These are phyloP conservation scores for Petromus typicus DNA, from an alignment of 2,113 vertebrate species.

Conservation along the genomic window DNA sequence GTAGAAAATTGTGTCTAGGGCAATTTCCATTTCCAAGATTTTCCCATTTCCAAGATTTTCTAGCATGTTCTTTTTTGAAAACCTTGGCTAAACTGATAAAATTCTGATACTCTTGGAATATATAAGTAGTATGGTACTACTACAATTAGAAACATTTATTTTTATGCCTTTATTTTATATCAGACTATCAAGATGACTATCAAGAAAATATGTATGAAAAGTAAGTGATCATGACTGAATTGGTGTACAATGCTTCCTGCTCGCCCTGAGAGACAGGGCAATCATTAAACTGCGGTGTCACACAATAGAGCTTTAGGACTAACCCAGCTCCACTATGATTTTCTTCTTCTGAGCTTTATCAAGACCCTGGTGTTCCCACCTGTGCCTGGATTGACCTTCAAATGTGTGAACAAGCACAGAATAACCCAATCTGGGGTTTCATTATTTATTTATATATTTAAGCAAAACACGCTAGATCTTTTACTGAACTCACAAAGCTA, in stretches of 20 bases:
- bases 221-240: not conserved
- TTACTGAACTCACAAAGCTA: not conserved
- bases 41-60: not conserved
- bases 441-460: not conserved
- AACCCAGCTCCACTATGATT: conserved; percentile 87
- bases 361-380: conserved; percentile 87
- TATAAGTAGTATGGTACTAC: not conserved
- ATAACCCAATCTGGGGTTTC: not conserved
- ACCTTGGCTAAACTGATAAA: not conserved
- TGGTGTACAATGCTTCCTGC: not conserved
- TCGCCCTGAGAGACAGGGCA: not conserved
- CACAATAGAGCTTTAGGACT: conserved; percentile 87
- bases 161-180: not conserved
- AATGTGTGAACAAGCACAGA: conserved; percentile 82
- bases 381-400: conserved; percentile 84
- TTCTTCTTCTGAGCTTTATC: conserved; percentile 82
- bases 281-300: conserved; percentile 86
- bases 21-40: too few relatives aligned
- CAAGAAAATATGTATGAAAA: not conserved
- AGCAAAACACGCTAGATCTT: not conserved
- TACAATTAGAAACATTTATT: conserved; percentile 19
- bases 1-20: not conserved
- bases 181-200: not conserved
- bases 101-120: not conserved
- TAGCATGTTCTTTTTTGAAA: not conserved